These are phyloP conservation scores for Hyppa rectilinea DNA, from an alignment of 2,888 invertebrate species.

Conservation along the genomic window DNA sequence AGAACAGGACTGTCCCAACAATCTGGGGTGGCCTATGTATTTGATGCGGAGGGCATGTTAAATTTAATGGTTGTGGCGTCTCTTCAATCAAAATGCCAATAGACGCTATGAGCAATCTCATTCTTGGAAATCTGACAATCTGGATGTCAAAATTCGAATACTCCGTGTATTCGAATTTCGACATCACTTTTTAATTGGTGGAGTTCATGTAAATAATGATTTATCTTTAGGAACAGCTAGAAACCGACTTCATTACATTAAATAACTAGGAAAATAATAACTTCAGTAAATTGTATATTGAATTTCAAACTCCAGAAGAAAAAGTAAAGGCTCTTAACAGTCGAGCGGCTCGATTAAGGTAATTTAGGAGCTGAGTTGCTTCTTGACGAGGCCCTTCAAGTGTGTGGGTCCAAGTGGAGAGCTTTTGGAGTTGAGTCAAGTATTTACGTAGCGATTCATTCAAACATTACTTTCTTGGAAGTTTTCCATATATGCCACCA, in stretches of 20 bases:
- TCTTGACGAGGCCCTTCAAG: conserved; percentile 32
- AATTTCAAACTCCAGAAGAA: conserved; percentile 20
- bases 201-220: neutral
- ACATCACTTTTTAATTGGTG: neutral
- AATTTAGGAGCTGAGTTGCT: conserved; percentile 50
- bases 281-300: conserved; percentile 9
- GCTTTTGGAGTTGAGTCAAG: conserved; percentile 6
- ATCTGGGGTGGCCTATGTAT: too few species aligned
- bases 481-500: conserved; percentile 28
- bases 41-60: too few species aligned
- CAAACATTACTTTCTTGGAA: conserved; percentile 36
- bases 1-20: too few species aligned
- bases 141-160: too few species aligned
- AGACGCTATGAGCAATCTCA: neutral
- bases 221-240: neutral
- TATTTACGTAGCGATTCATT: conserved; percentile 53
- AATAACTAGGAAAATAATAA: conserved; percentile 6
- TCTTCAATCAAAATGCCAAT: neutral
- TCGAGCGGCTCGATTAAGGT: conserved; percentile 54
- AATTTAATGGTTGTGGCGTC: neutral
- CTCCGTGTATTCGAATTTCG: neutral
- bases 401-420: conserved; percentile 57
- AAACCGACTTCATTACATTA: neutral
- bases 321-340: conserved; percentile 25
- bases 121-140: neutral